Percentiles rank a stretch among this genome's conserved stretches.
These are phyloP conservation scores for Chloroclysta siterata DNA, from an alignment of 2,888 invertebrate genomes.

Conservation along the genomic window DNA sequence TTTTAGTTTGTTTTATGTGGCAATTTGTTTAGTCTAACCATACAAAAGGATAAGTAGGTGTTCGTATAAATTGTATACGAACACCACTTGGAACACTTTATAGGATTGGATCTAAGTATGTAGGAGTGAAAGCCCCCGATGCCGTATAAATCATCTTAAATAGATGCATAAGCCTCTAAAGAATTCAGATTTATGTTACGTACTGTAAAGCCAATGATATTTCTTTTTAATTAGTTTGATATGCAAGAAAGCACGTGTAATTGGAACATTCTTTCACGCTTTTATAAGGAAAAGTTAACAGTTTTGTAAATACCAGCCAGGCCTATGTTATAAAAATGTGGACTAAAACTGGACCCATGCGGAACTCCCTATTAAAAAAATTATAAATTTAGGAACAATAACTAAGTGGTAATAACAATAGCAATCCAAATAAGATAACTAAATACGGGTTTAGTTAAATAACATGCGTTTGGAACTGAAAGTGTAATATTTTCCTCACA, in stretches of 20 bases:
- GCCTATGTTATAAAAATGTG: not conserved
- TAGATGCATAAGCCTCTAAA: too few species aligned
- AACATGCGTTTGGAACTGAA: not conserved
- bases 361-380: not conserved
- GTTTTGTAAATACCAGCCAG: not conserved
- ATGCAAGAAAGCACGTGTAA: slow-evolving; percentile 20
- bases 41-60: too few species aligned
- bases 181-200: not conserved
- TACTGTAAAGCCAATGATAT: not conserved
- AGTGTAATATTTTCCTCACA: slow-evolving; percentile 7
- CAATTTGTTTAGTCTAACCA: not conserved
- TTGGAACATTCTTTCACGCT: slow-evolving; percentile 17
- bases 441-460: not conserved
- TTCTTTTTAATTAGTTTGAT: not conserved
- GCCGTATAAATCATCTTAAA: too few species aligned
- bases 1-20: slow-evolving; percentile 7
- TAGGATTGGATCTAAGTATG: too few species aligned
- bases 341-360: not conserved
- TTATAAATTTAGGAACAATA: too few species aligned
- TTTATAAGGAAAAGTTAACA: not conserved
- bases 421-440: not conserved
- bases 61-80: too few species aligned
- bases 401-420: not conserved
- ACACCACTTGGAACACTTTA: too few species aligned
- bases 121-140: too few species aligned